phyloP scores from a whole-genome alignment of 2,797 vertebrate species.

The Pseudochirops corinnae region DNA sequence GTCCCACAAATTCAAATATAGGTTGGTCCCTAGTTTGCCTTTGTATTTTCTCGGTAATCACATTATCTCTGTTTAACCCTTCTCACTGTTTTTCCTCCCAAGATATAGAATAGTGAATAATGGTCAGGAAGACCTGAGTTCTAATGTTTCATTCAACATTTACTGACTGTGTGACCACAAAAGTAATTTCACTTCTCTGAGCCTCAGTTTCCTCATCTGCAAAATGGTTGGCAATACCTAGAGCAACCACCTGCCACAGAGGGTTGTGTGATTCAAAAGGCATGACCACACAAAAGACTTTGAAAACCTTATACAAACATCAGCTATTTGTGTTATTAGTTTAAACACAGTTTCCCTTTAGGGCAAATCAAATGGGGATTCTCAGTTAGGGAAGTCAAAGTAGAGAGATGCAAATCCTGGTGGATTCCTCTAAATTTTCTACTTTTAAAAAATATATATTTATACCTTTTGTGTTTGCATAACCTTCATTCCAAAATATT shows the following conservation, averaged over 20 bases:
- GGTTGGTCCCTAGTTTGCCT: neutral
- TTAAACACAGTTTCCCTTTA: neutral
- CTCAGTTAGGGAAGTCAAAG: neutral
- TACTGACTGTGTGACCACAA: neutral
- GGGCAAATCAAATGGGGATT: neutral
- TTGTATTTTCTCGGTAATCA: neutral
- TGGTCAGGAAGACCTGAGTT: neutral
- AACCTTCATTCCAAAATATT: neutral
- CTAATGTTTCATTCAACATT: neutral
- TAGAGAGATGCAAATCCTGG: neutral
- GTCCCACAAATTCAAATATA: neutral
- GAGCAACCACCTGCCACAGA: neutral
- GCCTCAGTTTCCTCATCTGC: neutral
- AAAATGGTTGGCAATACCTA: neutral
- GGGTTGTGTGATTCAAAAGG: neutral
- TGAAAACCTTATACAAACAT: neutral
- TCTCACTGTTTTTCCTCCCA: neutral
- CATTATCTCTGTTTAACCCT: neutral
- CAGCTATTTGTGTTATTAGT: neutral
- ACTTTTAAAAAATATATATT: no score
- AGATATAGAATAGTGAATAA: neutral
- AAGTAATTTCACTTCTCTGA: neutral
- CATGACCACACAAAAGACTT: neutral
- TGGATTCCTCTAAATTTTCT: neutral
- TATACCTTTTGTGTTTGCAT: neutral